Base-by-base conservation (phyloP, 2,888 invertebrate genomes). In the Orchesella flavescens region DNA sequence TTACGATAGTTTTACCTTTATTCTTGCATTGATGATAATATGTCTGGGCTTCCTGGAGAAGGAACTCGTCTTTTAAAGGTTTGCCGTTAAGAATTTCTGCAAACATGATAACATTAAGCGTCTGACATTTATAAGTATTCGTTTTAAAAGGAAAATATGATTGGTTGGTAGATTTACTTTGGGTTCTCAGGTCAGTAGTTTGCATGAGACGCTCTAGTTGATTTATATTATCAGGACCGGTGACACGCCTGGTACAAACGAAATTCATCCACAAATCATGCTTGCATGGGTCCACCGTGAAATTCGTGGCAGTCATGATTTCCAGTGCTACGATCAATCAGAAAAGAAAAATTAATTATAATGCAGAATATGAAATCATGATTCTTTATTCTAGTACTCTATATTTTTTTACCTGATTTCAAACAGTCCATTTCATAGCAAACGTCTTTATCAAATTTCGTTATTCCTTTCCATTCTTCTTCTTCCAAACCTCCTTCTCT, bases 381-480 rank as follows among this genome's bases (percentile, higher is more conserved):
- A n/a, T n/a, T n/a, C n/a, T n/a, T n/a, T n/a, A n/a, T n/a, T n/a
- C n/a, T n/a, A n/a, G n/a, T n/a, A n/a, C n/a, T n/a, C n/a, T n/a
- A n/a, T n/a, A 34, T 34, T 13, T 44, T 10, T 7, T 44, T 66
- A 81, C 81, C 81, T 24, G 82, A 75, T 21, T 75, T 55, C 21
- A 83, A 23, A 21, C 82, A 83, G 21, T 43, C 63, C 5, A 34
- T 53, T 23, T 71, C 71, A 15, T 83, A 83, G 72, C 82, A 83
- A 15, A 76, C 71, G 15, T 83, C 72, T 3, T 34, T 34, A 57
- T 83, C 76, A n/a, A 46, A 83, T 34, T 83, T 21, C 0, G 65
- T 76, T 15, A 83, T 72, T 9, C 34, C 43, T 12, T 69, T 75
- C 76, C 71, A 72, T 7, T 76, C 82, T 9, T 49, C 61, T 13